Base-by-base conservation (phyloP, 2,797 vertebrate genomes). In the Anguilla megastoma region DNA sequence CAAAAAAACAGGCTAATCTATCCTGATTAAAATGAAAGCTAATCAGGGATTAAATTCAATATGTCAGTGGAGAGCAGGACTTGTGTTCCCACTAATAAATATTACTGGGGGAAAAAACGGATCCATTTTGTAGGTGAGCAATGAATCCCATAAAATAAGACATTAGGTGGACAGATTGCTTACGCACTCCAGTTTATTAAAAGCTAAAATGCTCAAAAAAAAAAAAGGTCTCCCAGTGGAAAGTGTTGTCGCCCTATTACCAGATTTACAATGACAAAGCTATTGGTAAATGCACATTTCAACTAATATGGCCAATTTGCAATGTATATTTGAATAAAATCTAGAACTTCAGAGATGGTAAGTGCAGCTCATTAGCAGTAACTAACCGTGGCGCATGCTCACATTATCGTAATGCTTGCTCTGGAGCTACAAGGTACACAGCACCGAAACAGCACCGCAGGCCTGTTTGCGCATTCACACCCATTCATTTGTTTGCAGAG, bases 1-100 rank as follows among this genome's bases (percentile, higher is more conserved):
- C 84, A 88, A 86, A 89, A 66, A 89, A 91, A 90, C 87, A 86
- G 86, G 86, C 84, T 89, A 87, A 90, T 91, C 71, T 87, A 60
- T 86, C 85, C 58, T 90, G 86, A 90, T 89, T 89, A 89, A 79
- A 87, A 76, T 85, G 84, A 90, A 89, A 86, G 82, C 84, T 88
- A 86, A 86, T 85, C 45, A 87, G 50, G 63, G 84, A 90, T 87
- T 85, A 88, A 52, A 83, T 90, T 89, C 48, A 86, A 88, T n/a
- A 89, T 66, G 52, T 88, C 85, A 27, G 63, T 85, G 85, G 50
- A 86, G 85, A 89, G 24, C n/a, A 56, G 41, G 50, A 86, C 83
- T 85, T 85, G 41, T 21, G 86, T 88, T 85, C 60, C 63, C 1
- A 5, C 69, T 52, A 58, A 18, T 30, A 71, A 36, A 71, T 33